These are phyloP conservation scores for Prinia subflava DNA, from an alignment of 2,113 vertebrate species.

Conservation along the genomic window DNA sequence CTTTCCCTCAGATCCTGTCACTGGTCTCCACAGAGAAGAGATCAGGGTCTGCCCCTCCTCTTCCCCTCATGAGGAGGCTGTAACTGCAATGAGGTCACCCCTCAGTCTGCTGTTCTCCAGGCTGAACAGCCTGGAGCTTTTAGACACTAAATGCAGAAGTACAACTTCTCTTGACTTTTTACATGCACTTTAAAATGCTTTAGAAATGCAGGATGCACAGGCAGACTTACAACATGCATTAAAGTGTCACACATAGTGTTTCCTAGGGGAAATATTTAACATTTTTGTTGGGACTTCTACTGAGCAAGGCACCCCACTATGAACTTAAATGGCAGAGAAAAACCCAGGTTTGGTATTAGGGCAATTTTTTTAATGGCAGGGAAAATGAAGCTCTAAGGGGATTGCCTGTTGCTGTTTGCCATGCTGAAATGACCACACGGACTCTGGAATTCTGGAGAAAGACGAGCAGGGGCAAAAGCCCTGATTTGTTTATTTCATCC, in stretches of 20 bases:
- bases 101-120: neutral
- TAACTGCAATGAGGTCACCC: too few species aligned
- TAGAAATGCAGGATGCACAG: neutral
- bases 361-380: neutral
- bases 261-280: neutral
- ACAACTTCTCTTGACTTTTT: neutral
- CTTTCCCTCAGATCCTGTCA: neutral
- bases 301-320: neutral
- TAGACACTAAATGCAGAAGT: neutral
- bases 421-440: too few species aligned
- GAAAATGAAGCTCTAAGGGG: neutral
- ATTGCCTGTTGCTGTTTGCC: too few species aligned
- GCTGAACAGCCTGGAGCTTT: neutral
- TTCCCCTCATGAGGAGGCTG: neutral
- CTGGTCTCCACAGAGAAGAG: neutral
- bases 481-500: too few species aligned
- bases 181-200: neutral
- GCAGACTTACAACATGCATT: neutral
- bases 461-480: too few species aligned
- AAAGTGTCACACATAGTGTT: neutral
- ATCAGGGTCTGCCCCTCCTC: neutral
- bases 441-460: too few species aligned
- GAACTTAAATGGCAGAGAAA: neutral
- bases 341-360: neutral
- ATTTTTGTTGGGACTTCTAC: neutral